Conservation (phyloP, 2,888 invertebrate species). For the Athalia cordata region DNA sequence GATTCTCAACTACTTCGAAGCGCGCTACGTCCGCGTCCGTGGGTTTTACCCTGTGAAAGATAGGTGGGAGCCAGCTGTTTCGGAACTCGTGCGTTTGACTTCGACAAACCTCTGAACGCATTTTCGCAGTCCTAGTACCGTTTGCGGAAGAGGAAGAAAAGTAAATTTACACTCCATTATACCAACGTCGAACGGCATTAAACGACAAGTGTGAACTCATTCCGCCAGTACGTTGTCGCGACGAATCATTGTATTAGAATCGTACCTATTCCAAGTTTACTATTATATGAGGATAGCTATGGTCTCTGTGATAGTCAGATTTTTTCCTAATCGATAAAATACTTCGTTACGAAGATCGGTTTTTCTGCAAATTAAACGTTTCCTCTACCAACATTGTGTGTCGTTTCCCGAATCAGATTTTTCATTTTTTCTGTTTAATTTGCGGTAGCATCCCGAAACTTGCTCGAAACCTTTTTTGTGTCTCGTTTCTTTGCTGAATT, state of each 20-base stretch:
- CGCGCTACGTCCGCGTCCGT: neutral
- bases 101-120: constrained; percentile 34
- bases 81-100: constrained; percentile 17
- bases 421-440: too few species aligned
- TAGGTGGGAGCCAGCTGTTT: constrained; percentile 16
- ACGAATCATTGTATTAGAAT: constrained; percentile 26
- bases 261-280: constrained; percentile 6
- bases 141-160: constrained; percentile 8
- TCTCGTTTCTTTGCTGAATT: too few species aligned
- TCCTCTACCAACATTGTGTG: too few species aligned
- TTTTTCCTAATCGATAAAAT: neutral
- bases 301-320: constrained; percentile 11
- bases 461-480: too few species aligned
- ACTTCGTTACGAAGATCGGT: too few species aligned
- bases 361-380: too few species aligned
- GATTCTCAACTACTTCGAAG: constrained; percentile 27
- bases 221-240: constrained; percentile 1
- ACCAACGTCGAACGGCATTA: constrained; percentile 24
- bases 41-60: constrained; percentile 11
- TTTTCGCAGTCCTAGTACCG: constrained; percentile 33
- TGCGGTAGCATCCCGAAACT: too few species aligned
- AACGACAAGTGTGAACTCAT: constrained; percentile 18
- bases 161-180: constrained; percentile 38
- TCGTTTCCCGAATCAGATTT: too few species aligned
- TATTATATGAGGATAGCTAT: neutral